A percentile compares a stretch with the other conserved stretches of the same genome.
Conservation (phyloP, 2,797 vertebrate species). For the Macropodus opercularis region DNA sequence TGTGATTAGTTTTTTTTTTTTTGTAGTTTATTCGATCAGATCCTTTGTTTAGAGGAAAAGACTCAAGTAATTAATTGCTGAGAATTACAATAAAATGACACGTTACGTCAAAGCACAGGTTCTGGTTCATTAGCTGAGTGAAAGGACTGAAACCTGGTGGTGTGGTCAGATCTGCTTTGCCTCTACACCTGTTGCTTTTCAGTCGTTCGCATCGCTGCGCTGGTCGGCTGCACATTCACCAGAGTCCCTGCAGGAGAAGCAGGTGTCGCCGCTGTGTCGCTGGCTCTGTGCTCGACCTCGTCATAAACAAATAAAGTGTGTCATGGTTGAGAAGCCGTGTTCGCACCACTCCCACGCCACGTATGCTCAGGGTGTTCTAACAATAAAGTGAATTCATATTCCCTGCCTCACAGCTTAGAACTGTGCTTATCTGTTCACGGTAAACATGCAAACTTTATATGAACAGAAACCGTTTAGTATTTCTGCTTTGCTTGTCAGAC, state of each 20-base stretch:
- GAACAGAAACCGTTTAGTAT: fast-evolving
- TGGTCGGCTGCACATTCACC: too few relatives aligned
- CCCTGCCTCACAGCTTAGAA: neutral
- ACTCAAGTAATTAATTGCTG: neutral
- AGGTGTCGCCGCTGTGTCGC: too few relatives aligned
- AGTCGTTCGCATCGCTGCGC: too few relatives aligned
- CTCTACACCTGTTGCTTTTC: too few relatives aligned
- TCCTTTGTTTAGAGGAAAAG: neutral
- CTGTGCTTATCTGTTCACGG: neutral
- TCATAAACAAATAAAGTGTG: constrained; percentile 48
- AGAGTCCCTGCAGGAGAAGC: too few relatives aligned
- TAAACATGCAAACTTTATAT: neutral
- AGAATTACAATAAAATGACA: neutral
- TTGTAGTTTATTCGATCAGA: neutral
- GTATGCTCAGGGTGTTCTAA: neutral
- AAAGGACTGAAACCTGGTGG: neutral
- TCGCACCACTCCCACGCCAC: constrained; percentile 4
- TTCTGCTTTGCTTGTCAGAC: neutral
- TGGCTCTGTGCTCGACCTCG: too few relatives aligned
- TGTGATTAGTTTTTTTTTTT: too few relatives aligned
- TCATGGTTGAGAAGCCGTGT: neutral
- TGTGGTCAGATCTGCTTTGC: too few relatives aligned
- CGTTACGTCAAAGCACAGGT: neutral
- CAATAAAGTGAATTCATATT: neutral
- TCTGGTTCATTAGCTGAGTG: neutral